These are phyloP conservation scores for Aphaenogaster floridana DNA, from an alignment of 1,140 invertebrate genomes.

Conservation along the genomic window DNA sequence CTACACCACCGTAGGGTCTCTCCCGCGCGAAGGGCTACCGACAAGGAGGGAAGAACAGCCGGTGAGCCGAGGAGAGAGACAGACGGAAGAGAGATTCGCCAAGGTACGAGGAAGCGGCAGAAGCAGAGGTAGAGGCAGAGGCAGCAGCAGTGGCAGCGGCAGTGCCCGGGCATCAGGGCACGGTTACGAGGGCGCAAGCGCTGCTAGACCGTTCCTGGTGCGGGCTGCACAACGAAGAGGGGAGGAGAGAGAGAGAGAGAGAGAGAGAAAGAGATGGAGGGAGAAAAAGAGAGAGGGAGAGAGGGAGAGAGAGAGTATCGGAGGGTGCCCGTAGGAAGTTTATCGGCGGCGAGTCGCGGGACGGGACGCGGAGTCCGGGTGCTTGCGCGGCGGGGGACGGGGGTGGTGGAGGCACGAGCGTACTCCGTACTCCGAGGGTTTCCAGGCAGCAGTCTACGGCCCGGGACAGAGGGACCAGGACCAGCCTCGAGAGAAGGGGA, in stretches of 20 bases:
- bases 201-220: slow-evolving; percentile 71
- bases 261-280: slow-evolving; percentile 51
- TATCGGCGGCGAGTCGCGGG: slow-evolving; percentile 74
- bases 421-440: slow-evolving; percentile 83
- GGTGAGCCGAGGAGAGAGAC: slow-evolving; percentile 20
- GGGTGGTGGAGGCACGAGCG: slow-evolving; percentile 74
- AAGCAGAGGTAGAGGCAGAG: slow-evolving; percentile 63
- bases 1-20: slow-evolving; percentile 39
- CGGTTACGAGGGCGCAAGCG: slow-evolving; percentile 78
- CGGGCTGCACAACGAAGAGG: slow-evolving; percentile 76
- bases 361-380: slow-evolving; percentile 62
- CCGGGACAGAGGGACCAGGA: slow-evolving; percentile 81
- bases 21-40: slow-evolving; percentile 43
- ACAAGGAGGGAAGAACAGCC: slow-evolving; percentile 21
- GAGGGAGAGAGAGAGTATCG: slow-evolving; percentile 51
- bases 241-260: slow-evolving; percentile 51
- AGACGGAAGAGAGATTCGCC: slow-evolving; percentile 74
- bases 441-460: slow-evolving; percentile 85
- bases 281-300: slow-evolving; percentile 16
- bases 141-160: slow-evolving; percentile 75
- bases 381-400: slow-evolving; percentile 51
- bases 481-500: slow-evolving; percentile 72
- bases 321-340: slow-evolving; percentile 77
- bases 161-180: slow-evolving; percentile 84
- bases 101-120: slow-evolving; percentile 74